A percentile compares a stretch with the other conserved stretches of the same genome.
Conservation (phyloP, 1,140 invertebrate genomes). For the Bombus superbus region DNA sequence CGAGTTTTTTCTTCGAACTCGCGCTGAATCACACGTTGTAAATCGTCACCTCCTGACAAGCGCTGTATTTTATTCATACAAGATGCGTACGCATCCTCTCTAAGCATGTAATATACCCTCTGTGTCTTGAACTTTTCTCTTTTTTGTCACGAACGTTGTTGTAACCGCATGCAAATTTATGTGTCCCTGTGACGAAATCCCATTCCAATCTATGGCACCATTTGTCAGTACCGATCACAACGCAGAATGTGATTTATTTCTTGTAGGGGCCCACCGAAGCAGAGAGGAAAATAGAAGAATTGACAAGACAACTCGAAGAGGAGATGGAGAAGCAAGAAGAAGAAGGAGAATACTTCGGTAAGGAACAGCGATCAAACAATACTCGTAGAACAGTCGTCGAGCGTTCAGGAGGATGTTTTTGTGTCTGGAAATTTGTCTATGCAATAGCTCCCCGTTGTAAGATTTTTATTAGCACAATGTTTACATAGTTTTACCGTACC, state of each 20-base stretch:
- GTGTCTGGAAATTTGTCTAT: not conserved
- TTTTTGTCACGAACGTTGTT: not conserved
- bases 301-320: conserved; percentile 94
- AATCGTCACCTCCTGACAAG: conserved; percentile 44
- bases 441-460: not conserved
- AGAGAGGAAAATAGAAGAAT: conserved; percentile 94
- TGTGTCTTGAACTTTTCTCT: not conserved
- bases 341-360: conserved; percentile 98
- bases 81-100: not conserved
- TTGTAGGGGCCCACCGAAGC: conserved; percentile 92
- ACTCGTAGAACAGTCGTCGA: conserved; percentile 3
- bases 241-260: conserved; percentile 50
- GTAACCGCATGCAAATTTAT: conserved; percentile 7
- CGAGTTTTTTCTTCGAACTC: conserved; percentile 53
- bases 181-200: conserved; percentile 16
- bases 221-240: conserved; percentile 34
- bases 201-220: conserved; percentile 2
- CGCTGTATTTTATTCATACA: conserved; percentile 51
- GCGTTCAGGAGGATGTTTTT: not conserved
- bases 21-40: conserved; percentile 59
- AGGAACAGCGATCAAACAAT: conserved; percentile 69
- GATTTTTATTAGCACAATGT: not conserved
- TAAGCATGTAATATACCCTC: conserved; percentile 25
- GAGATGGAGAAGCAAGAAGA: conserved; percentile 97
- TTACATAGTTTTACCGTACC: not conserved